Percentiles rank a stretch among this genome's conserved stretches.
Evolutionary conservation across 2,797 vertebrate genomes (phyloP).

Genomic region (Pipistrellus nathusii): DNA sequence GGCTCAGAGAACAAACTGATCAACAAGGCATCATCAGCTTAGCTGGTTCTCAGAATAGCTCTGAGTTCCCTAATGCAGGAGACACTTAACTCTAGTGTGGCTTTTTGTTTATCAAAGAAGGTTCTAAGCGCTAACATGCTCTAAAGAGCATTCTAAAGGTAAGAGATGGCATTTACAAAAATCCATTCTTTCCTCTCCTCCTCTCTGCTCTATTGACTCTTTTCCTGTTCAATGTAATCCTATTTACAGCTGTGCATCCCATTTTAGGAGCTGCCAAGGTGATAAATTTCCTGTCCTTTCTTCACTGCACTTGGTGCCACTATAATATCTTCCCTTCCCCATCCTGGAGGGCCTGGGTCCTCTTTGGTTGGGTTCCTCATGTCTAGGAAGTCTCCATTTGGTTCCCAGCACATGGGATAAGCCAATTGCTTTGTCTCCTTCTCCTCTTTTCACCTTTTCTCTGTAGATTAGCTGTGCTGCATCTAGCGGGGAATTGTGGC

Average conservation of each 20-base stretch:
- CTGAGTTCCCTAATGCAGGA: not conserved
- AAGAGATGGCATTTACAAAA: constrained; percentile 48
- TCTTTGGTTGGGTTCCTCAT: not conserved
- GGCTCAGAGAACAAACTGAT: constrained; percentile 82
- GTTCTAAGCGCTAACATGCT: not conserved
- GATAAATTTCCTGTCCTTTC: not conserved
- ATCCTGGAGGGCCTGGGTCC: not conserved
- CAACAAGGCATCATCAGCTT: constrained; percentile 71
- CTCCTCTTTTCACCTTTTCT: not conserved
- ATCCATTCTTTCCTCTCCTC: constrained; percentile 42
- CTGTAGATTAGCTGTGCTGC: not conserved
- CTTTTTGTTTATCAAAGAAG: constrained; percentile 3
- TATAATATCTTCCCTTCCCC: rapidly evolving
- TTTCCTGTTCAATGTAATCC: constrained; percentile 52
- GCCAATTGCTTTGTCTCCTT: not conserved
- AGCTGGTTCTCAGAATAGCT: no score
- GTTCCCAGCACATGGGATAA: not conserved
- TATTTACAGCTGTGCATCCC: not conserved
- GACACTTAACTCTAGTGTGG: not conserved
- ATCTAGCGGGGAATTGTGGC: not conserved
- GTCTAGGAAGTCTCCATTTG: not conserved
- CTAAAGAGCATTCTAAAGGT: constrained; percentile 56
- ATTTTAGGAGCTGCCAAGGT: not conserved
- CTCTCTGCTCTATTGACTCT: constrained; percentile 32
- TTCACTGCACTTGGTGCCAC: rapidly evolving